Base-by-base conservation (phyloP, 2,113 vertebrate species). In the Gallinago jamesoni region DNA sequence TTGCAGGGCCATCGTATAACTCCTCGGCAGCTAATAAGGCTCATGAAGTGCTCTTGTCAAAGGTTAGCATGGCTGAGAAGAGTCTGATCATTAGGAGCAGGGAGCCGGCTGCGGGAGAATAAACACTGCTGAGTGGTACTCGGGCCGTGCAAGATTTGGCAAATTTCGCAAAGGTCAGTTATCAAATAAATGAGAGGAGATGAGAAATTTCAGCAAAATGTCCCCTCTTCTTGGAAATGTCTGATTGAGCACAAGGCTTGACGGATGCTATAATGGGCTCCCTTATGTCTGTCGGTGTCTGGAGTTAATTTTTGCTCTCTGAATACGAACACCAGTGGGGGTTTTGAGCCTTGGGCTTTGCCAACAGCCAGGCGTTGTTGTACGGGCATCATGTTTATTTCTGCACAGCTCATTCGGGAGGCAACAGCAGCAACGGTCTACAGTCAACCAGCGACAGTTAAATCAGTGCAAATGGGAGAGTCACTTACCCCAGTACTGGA, bases 171-270 rank as follows among this genome's bases (percentile, higher is more conserved):
- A 95, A 94, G 84, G 87, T 74, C 93, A 91, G 87, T 47, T 68
- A 86, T 60, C 63, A 64, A 63, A 84, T 31, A 88, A 90, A 90
- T 12, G 79, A 92, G 81, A 73, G 33, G 75, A 90, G 84, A 91
- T 41, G 39, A 81, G 87, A 92, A 90, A 95, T 74, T 22, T 39
- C 89, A 91, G 64, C 83, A 89, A 74, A 89, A 57, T 7, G 2
- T 39, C 30, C 53, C 48, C 22, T 48, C 55, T 94, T 57, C 67
- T 55, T 69, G 39, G 89, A 52, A 83, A 64, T 15, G 25, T 41
- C 66, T 73, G 66, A 24, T 9, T 33, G 76, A 86, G 83, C 43
- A 48, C 27, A 15, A 39, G 45, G 68, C 68, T 35, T 14, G 72
- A 73, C 45, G 79, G 41, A 21, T 41, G 82, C 80, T 60, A 1